phyloP scores from a whole-genome alignment of 2,888 invertebrate genomes.

The Girardia tigrina region DNA sequence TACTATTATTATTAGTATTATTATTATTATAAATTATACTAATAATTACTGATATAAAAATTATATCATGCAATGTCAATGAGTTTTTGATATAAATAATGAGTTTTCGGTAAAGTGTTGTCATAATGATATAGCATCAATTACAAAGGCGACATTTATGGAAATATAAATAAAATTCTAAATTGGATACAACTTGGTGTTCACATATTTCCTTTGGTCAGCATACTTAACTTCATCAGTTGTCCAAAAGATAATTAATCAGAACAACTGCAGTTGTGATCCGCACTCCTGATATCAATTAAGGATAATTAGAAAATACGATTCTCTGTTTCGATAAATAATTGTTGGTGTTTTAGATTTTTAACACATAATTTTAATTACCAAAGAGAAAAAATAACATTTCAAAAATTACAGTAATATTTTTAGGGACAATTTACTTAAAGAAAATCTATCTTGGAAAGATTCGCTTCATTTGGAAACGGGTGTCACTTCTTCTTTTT shows the following conservation, averaged over 20 bases:
- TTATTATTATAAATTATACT: background rate
- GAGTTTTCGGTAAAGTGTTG: too few species aligned
- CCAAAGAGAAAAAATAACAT: background rate
- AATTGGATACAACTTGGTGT: background rate
- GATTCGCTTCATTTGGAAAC: too few species aligned
- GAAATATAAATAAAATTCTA: background rate
- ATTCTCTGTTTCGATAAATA: background rate
- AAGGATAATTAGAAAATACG: background rate
- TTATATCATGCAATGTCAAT: background rate
- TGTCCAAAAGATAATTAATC: background rate
- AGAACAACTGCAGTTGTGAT: background rate
- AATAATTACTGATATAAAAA: background rate
- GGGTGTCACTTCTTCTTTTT: too few species aligned
- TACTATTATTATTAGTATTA: background rate
- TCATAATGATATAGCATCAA: background rate
- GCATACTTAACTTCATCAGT: background rate
- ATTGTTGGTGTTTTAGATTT: background rate
- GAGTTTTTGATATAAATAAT: background rate
- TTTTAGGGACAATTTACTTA: too few species aligned
- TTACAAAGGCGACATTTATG: background rate
- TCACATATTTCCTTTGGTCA: background rate
- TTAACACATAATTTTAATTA: background rate
- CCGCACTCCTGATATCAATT: background rate
- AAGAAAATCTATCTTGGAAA: too few species aligned
- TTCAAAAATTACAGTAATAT: background rate